These are phyloP conservation scores for Noctua janthe DNA, from an alignment of 2,888 invertebrate genomes.

Conservation along the genomic window DNA sequence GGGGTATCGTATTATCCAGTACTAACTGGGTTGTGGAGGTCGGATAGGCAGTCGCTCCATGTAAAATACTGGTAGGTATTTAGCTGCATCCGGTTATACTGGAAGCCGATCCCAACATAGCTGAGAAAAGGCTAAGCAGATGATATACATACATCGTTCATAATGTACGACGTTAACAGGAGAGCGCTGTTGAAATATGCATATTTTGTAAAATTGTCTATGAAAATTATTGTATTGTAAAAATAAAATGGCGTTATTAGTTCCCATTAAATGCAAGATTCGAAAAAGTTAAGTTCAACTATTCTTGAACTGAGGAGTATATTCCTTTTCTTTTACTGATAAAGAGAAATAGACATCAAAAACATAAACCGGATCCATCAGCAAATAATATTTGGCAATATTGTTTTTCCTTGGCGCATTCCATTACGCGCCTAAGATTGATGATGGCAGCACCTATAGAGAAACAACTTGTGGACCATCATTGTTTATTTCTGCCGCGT, in stretches of 20 bases:
- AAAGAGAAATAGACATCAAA: background rate
- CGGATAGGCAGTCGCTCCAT: too few relatives aligned
- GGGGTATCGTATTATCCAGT: too few relatives aligned
- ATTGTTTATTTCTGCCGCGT: slow-evolving; percentile 38
- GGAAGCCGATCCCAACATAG: background rate
- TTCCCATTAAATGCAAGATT: background rate
- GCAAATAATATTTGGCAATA: slow-evolving; percentile 12
- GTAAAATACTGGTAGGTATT: background rate
- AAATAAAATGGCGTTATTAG: background rate
- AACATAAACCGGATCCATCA: background rate
- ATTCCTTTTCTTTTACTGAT: background rate
- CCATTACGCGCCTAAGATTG: slow-evolving; percentile 46
- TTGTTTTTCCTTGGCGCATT: slow-evolving; percentile 21
- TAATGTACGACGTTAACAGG: background rate
- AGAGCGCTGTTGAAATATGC: background rate
- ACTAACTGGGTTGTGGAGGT: too few relatives aligned
- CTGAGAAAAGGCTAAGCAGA: background rate
- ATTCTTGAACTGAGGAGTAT: background rate
- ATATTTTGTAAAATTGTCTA: background rate
- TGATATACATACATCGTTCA: background rate
- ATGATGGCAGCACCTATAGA: slow-evolving; percentile 26
- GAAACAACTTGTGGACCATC: slow-evolving; percentile 17
- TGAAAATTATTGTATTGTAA: background rate
- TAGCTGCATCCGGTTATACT: background rate
- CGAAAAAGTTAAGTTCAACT: background rate